Evolutionary conservation across 2,797 vertebrate genomes (phyloP), one percentile per base, ranked within the genome.

Genomic region (Dicrostonyx torquatus): DNA sequence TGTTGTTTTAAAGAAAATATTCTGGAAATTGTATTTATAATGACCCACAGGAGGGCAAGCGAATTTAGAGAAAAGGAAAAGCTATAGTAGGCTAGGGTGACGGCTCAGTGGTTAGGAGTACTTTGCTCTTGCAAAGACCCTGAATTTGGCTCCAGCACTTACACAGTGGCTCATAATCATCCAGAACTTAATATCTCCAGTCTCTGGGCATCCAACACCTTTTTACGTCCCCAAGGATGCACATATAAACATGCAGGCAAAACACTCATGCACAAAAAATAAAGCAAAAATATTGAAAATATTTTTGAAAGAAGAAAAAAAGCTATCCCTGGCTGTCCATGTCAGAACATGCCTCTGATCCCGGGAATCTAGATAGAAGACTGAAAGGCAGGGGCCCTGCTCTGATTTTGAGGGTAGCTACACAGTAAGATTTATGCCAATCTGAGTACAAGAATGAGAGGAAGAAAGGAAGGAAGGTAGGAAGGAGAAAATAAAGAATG

Each of bases 31-130:
- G 1, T 72, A 17, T 40, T 91, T 37, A 90, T 0, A 17, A 9
- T 50, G 8, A 15, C 9, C 0, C 2, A 12, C 0, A 2, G 2
- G 3, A 17, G 5, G 26, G 4, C 7, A 82, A 26, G 18, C 10
- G 75, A 70, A 43, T 43, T 43, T 73, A 43, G 72, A 73, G 22
- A 40, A 13, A 80, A 66, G 48, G 34, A 83, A 92, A 93, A 40
- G 17, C 53, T 85, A 40, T 29, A 15, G 3, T 14, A 1, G 11
- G 55, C 0, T 82, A 24, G 29, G 4, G 22, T 73, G 70, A 73
- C 43, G 37, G 5, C 72, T 73, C 72, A 73, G 22, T 45, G 72
- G 22, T 75, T 43, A 75, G 26, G 40, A 75, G 12, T 14, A 14
- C 40, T 29, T 45, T 73, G 72, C 22, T 45, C 40, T 75, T 75